Evolutionary conservation across 2,888 invertebrate species (phyloP).

Genomic region (Acanthosepion pharaonis): DNA sequence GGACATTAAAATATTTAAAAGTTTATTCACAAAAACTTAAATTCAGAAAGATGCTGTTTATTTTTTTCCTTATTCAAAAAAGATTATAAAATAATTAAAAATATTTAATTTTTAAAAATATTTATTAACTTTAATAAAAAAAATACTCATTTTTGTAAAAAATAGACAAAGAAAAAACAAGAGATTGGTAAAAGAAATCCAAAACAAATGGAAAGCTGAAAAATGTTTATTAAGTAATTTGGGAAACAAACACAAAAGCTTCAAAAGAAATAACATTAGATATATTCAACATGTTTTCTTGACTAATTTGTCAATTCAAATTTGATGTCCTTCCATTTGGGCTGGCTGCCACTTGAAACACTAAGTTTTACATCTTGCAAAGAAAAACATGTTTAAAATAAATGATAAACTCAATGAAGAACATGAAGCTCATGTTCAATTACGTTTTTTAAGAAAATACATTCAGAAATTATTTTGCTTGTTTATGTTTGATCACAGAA

Average conservation of each 20-base stretch:
- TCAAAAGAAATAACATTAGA: not conserved
- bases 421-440: not conserved
- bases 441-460: constrained; percentile 33
- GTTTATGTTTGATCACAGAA: not conserved
- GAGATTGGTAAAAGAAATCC: not conserved
- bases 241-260: not conserved
- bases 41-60: too few species aligned
- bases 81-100: too few species aligned
- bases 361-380: not conserved
- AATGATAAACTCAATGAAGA: not conserved
- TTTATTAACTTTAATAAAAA: too few species aligned
- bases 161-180: not conserved
- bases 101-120: too few species aligned
- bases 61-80: too few species aligned
- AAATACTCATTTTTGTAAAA: too few species aligned
- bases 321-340: not conserved
- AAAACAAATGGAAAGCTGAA: not conserved
- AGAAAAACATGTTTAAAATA: constrained; percentile 17
- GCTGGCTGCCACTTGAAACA: not conserved
- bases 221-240: not conserved
- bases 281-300: not conserved
- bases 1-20: too few species aligned
- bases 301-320: not conserved
- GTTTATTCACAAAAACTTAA: too few species aligned
- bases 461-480: not conserved